Evolutionary conservation across 2,113 vertebrate genomes (phyloP), one percentile per base, ranked within the genome.

Genomic region (Orycteropus afer): DNA sequence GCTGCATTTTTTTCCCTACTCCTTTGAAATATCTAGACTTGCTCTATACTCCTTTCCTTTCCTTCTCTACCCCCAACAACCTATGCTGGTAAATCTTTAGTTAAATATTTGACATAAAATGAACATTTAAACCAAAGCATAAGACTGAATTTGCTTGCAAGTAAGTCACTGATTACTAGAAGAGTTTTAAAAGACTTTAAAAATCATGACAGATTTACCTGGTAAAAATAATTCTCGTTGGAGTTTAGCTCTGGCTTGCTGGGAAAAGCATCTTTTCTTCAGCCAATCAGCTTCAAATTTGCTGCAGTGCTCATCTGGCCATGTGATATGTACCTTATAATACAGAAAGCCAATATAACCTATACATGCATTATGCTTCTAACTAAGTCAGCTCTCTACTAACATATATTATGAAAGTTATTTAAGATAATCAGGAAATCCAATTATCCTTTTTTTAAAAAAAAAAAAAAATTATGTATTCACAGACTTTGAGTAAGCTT

Each of bases 251-350:
- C 99, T 99, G 96, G 99, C 98, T 96, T 98, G 96, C 74, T 98
- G 96, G 40, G 99, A 99, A 97, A 99, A 99, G 82, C 99, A 99
- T 90, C 98, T 98, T 97, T 98, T 99, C 98, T 99, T 99, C 96
- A 99, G 96, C 99, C 99, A 99, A 1, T 99, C 98, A 11, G 99
- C 97, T 81, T 99, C 98, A 89, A 99, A 99, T 89, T 99, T 98
- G 4, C 99, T 99, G 51, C 88, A 87, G 78, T 99, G 99, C 55
- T 98, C 98, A 97, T 99, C 99, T 0, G 99, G 99, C 99, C 99
- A 99, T 0, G 97, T 98, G 74, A 99, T 90, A 47, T 97, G 98
- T 93, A 99, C 98, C 99, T 99, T 98, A 27, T 78, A 93, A 95
- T 1, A 98, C 2, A 95, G 95, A 97, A 89, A 11, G 51, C 69